Base-by-base conservation (phyloP, 37 sponge, comb jelly and placozoan species). In the Agelas oroides region DNA sequence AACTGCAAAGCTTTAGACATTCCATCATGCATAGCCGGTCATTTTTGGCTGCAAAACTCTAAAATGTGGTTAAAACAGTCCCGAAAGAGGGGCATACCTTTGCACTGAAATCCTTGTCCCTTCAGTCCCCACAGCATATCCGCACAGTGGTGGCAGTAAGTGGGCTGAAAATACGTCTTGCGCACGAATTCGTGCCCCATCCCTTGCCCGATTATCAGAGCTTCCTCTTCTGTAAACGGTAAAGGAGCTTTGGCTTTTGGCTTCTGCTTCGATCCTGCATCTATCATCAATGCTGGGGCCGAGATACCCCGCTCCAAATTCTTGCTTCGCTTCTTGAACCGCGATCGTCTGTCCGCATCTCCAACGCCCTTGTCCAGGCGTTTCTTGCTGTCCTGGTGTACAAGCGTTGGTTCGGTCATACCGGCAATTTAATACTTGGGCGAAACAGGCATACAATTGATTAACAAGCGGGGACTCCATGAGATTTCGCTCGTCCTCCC, bases 121-220 rank as follows among this genome's bases (percentile, higher is more conserved):
- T 78, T 89, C 30, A 96, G 14, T 16, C 96, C 96, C 96, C 94
- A 93, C 15, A 96, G 85, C 59, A 96, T 30, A 69, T 96, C 92
- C 2, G 90, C 79, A 71, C 97, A 96, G 64, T 91, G 87, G 19
- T 96, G 94, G 65, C 97, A 96, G 67, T 85, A 88, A 2, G 97
- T 94, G 1, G 84, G 92, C 72, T 96, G 75, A 57, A 86, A 89
- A 67, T 82, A 94, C 3, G 90, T 86, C 70, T 80, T 91, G 85
- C 79, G 89, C 5, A 33, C 53, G 60, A 97, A 97, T 38, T 87
- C 80, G 71, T 97, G 97, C 16, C 87, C 90, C 18, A 66, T 35
- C 1, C 72, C 34, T 6, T 84, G 75, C 53, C 84, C 84, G 0
- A 82, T 73, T 12, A 63, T 82, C 53, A 82, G 30, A 21, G 40